A percentile compares a stretch with the other conserved stretches of the same genome.
Conservation (phyloP, 2,113 vertebrate genomes). For the Ancistrus triradiatus region DNA sequence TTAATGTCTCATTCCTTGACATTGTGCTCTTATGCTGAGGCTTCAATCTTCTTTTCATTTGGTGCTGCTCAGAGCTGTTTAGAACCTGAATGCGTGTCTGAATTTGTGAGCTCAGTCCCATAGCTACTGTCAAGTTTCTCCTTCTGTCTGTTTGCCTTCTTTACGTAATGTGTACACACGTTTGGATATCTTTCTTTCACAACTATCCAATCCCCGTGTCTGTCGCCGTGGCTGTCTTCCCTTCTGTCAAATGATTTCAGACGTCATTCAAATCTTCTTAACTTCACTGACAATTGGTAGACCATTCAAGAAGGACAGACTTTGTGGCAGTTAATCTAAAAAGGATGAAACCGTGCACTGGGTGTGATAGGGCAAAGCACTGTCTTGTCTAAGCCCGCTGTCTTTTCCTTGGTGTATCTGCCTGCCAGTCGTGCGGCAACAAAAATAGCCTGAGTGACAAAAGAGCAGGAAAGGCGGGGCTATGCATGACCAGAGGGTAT, state of each 20-base stretch:
- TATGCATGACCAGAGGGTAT: conserved; percentile 51
- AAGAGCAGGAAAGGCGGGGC: conserved; percentile 53
- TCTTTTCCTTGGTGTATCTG: conserved; percentile 13
- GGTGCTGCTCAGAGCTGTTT: too few relatives aligned
- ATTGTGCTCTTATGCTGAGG: too few relatives aligned
- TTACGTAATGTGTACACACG: conserved; percentile 43
- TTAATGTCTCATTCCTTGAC: too few relatives aligned
- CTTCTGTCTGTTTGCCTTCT: conserved; percentile 31
- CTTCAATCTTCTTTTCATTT: too few relatives aligned
- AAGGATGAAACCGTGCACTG: too few relatives aligned
- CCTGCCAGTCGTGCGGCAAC: conserved; percentile 42
- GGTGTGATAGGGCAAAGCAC: too few relatives aligned
- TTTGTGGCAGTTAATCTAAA: too few relatives aligned
- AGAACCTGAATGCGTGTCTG: conserved; percentile 25
- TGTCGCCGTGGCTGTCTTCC: conserved; percentile 36
- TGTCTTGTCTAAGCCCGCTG: too few relatives aligned
- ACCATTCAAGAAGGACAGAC: too few relatives aligned
- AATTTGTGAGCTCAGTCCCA: conserved; percentile 34
- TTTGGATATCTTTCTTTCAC: neutral
- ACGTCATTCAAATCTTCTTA: too few relatives aligned
- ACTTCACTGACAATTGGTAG: too few relatives aligned
- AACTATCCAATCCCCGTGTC: conserved; percentile 4
- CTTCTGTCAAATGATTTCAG: too few relatives aligned
- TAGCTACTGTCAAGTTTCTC: conserved; percentile 28
- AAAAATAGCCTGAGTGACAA: conserved; percentile 58